phyloP scores from a whole-genome alignment of 2,113 vertebrate genomes.

The Sylvicapra grimmia region DNA sequence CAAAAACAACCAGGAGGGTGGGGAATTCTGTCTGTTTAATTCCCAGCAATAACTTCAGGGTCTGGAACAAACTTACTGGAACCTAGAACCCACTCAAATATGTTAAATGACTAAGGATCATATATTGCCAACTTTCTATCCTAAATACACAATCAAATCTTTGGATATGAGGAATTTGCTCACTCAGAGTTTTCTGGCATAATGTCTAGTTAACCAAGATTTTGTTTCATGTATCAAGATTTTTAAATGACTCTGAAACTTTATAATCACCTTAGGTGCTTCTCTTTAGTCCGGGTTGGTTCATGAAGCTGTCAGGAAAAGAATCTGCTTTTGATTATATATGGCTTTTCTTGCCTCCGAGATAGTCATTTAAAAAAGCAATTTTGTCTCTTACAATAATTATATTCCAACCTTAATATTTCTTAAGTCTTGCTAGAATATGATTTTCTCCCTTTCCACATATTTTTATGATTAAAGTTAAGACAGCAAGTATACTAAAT shows the following conservation, averaged over 20 bases:
- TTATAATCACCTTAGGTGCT: conserved; percentile 7
- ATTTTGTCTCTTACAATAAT: conserved; percentile 50
- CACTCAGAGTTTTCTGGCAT: not conserved
- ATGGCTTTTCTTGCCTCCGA: conserved; percentile 17
- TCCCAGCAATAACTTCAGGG: not conserved
- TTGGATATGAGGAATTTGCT: not conserved
- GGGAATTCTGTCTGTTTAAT: not conserved
- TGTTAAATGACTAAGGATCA: not conserved
- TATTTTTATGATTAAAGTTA: conserved; percentile 12
- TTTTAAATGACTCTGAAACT: conserved; percentile 14
- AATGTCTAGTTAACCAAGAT: not conserved
- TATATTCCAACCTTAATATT: conserved; percentile 39
- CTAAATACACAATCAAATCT: not conserved
- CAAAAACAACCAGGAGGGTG: not conserved
- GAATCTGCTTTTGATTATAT: conserved; percentile 40
- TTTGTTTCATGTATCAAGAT: conserved; percentile 2
- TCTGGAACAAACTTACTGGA: not conserved
- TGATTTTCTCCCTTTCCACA: not conserved
- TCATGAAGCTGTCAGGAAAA: conserved; percentile 42
- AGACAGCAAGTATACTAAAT: not conserved
- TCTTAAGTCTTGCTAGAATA: conserved; percentile 26
- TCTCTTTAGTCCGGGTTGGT: conserved; percentile 10
- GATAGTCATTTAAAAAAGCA: conserved; percentile 37
- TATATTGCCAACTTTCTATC: not conserved
- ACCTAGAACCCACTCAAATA: not conserved